These are phyloP conservation scores for Acanthisitta chloris DNA, from an alignment of 2,113 vertebrate genomes.

Conservation along the genomic window DNA sequence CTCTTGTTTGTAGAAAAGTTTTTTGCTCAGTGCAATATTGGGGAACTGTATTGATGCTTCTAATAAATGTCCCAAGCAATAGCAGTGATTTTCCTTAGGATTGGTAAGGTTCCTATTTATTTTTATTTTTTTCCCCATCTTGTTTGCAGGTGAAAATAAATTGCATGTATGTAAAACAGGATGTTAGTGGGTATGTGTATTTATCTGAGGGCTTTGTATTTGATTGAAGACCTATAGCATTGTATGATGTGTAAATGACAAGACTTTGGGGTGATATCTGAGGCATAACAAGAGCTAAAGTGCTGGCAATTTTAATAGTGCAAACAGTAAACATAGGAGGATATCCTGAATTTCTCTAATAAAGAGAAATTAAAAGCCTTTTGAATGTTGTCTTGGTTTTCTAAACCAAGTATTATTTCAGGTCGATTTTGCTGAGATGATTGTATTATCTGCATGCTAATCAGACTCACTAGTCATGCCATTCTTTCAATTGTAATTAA, in stretches of 20 bases:
- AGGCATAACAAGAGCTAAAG: background rate
- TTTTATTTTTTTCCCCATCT: accelerated
- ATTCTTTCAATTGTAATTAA: slow-evolving; percentile 6
- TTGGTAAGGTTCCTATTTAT: background rate
- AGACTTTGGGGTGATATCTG: background rate
- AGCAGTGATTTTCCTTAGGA: background rate
- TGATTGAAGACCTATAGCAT: background rate
- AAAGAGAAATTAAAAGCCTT: background rate
- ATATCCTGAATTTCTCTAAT: background rate
- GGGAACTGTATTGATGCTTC: background rate
- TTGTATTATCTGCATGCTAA: background rate
- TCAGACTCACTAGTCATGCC: background rate
- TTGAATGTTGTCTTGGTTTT: background rate
- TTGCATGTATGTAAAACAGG: background rate
- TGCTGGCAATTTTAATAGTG: background rate
- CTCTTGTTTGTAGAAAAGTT: background rate
- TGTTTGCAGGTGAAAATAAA: background rate
- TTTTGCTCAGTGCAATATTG: background rate
- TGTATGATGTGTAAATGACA: background rate
- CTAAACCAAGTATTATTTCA: background rate
- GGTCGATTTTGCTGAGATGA: background rate
- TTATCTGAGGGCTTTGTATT: background rate
- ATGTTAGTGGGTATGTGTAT: background rate
- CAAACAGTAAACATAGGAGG: background rate
- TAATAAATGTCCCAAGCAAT: background rate